Conservation (phyloP, 1,140 invertebrate genomes). For the Brachionus calyciflorus region DNA sequence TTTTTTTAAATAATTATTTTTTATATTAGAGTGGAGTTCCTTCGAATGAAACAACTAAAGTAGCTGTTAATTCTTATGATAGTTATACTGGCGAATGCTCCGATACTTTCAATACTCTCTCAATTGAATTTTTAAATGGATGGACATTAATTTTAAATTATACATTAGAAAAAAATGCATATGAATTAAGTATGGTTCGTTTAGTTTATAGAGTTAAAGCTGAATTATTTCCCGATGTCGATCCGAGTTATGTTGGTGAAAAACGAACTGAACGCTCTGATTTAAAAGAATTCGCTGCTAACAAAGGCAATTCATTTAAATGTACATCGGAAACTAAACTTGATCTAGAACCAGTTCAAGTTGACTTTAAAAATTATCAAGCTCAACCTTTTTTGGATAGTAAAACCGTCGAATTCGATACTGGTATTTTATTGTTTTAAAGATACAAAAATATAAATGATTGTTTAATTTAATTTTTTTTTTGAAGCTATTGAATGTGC, state of each 20-base stretch:
- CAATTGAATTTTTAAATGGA: not conserved
- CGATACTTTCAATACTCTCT: not conserved
- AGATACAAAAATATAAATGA: not conserved
- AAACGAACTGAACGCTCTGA: not conserved
- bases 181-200: not conserved
- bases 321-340: slow-evolving; percentile 7
- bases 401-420: slow-evolving; percentile 4
- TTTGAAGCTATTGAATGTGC: slow-evolving; percentile 14
- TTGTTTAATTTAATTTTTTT: not conserved
- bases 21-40: not conserved
- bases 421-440: not conserved
- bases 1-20: not conserved
- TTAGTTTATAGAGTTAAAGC: not conserved
- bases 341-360: not conserved
- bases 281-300: slow-evolving; percentile 14
- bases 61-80: not conserved
- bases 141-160: slow-evolving; percentile 17
- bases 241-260: slow-evolving; percentile 3
- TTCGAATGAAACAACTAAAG: not conserved
- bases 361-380: slow-evolving; percentile 44
- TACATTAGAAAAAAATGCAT: slow-evolving; percentile 11
- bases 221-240: slow-evolving; percentile 24
- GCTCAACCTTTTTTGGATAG: slow-evolving; percentile 18
- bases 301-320: slow-evolving; percentile 43
- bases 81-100: not conserved